Percentiles rank a stretch among this genome's conserved stretches.
phyloP scores from a whole-genome alignment of 2,797 vertebrate genomes.

The Lepilemur ruficaudatus region DNA sequence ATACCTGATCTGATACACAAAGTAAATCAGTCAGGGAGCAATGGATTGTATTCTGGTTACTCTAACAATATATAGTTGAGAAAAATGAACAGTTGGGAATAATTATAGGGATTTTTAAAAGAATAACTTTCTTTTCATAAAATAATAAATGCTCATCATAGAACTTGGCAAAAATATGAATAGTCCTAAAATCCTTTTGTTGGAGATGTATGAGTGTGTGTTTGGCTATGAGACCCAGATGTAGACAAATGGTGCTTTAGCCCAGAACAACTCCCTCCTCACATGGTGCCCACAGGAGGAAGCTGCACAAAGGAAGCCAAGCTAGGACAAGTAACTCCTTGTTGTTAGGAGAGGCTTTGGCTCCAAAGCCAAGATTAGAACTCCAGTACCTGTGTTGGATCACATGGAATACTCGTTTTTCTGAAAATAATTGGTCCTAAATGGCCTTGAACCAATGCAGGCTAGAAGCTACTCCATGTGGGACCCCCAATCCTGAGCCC shows the following conservation, averaged over 20 bases:
- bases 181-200: slow-evolving; percentile 10
- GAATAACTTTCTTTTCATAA: slow-evolving; percentile 29
- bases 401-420: neutral
- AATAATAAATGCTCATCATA: slow-evolving; percentile 35
- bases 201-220: neutral
- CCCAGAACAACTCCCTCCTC: neutral
- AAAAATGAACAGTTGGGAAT: slow-evolving; percentile 44
- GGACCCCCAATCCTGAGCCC: neutral
- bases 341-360: neutral
- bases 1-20: neutral
- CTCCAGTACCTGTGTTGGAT: neutral
- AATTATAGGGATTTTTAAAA: slow-evolving; percentile 4
- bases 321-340: neutral
- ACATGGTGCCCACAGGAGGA: neutral
- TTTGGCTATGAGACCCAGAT: neutral
- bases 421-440: slow-evolving; percentile 1
- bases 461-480: neutral
- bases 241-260: neutral
- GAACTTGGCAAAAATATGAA: slow-evolving; percentile 21
- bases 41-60: neutral
- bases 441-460: neutral
- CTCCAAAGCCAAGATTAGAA: neutral
- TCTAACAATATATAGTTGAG: neutral
- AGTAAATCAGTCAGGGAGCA: neutral
- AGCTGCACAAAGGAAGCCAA: neutral